These are phyloP conservation scores for Rhingia rostrata DNA, from an alignment of 2,888 invertebrate species.

Conservation along the genomic window DNA sequence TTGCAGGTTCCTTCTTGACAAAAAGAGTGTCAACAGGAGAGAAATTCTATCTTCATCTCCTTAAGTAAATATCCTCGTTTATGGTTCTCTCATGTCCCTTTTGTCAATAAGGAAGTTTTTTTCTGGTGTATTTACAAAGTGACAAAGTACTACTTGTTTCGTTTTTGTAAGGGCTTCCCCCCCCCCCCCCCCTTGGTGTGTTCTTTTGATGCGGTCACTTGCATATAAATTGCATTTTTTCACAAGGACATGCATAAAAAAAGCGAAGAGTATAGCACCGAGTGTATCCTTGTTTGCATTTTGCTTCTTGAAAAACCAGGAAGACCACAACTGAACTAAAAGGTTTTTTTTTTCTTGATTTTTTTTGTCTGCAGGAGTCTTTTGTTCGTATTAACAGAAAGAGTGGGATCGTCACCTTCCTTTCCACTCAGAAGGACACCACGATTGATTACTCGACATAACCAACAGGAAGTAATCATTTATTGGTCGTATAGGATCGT, in stretches of 20 bases:
- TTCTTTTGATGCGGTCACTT: slow-evolving; percentile 67
- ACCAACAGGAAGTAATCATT: slow-evolving; percentile 66
- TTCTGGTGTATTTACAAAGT: slow-evolving; percentile 12
- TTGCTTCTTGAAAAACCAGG: slow-evolving; percentile 31
- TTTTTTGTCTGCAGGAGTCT: too few species aligned
- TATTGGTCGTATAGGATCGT: slow-evolving; percentile 32
- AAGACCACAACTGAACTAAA: slow-evolving; percentile 36
- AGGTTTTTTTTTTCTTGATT: slow-evolving; percentile 20
- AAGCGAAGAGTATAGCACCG: background rate
- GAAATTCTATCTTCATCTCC: slow-evolving; percentile 35
- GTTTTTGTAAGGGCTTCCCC: background rate
- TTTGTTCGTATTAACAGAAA: too few species aligned
- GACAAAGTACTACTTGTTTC: background rate
- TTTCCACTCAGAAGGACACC: slow-evolving; percentile 5
- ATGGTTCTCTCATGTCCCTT: slow-evolving; percentile 23
- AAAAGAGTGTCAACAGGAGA: slow-evolving; percentile 59
- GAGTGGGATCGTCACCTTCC: background rate
- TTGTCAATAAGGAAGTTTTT: slow-evolving; percentile 56
- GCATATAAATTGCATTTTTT: slow-evolving; percentile 67
- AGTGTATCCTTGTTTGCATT: slow-evolving; percentile 48
- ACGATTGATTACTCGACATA: slow-evolving; percentile 49
- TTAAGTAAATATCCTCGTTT: slow-evolving; percentile 50
- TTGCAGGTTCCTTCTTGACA: slow-evolving; percentile 32
- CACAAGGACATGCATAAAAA: slow-evolving; percentile 32
- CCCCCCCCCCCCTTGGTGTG: slow-evolving; percentile 52